A percentile compares a stretch with the other conserved stretches of the same genome.
These are phyloP conservation scores for Acrocephalus scirpaceus DNA, from an alignment of 2,797 vertebrate genomes.

Conservation along the genomic window DNA sequence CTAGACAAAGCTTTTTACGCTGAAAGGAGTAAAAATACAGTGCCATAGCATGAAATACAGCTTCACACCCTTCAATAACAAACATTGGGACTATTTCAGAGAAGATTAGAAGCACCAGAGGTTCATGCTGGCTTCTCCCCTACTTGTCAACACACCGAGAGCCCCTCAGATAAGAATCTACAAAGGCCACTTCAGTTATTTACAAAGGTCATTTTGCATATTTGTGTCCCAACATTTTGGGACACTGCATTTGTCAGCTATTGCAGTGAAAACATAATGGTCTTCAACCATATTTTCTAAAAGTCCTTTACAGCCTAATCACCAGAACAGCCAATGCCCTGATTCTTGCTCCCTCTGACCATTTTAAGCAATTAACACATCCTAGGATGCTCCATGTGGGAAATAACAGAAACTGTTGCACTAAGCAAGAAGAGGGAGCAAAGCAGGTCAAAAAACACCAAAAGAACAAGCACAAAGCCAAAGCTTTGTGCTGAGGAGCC, in stretches of 20 bases:
- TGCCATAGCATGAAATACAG: neutral
- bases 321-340: neutral
- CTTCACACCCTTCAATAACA: neutral
- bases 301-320: neutral
- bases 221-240: neutral
- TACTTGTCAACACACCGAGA: neutral
- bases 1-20: constrained; percentile 29
- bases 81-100: neutral
- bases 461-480: neutral
- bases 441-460: neutral
- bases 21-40: neutral
- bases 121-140: neutral
- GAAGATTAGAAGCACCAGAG: neutral
- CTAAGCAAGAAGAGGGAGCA: neutral
- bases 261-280: neutral
- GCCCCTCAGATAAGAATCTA: neutral
- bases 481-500: neutral
- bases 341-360: neutral
- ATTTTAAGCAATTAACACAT: neutral
- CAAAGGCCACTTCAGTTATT: neutral
- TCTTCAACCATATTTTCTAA: neutral
- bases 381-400: rapidly evolving
- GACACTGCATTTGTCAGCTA: neutral
- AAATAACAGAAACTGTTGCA: neutral
- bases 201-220: neutral